Percentiles rank a stretch among this genome's conserved stretches.
These are phyloP conservation scores for Stichopus horrens DNA, from an alignment of 53 echinoderm and acorn worm genomes.

Conservation along the genomic window DNA sequence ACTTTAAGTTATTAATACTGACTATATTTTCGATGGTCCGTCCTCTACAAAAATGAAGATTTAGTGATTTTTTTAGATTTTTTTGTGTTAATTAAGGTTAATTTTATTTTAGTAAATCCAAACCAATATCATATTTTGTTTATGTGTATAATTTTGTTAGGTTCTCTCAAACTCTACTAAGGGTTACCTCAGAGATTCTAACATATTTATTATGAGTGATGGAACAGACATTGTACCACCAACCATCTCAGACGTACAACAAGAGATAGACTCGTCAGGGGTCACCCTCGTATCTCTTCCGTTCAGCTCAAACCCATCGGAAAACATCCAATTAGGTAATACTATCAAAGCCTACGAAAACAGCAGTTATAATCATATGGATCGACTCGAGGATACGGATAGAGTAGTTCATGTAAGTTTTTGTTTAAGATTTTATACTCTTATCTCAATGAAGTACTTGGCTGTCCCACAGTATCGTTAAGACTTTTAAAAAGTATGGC, in stretches of 20 bases:
- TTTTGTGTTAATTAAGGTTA: too few species aligned
- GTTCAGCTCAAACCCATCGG: conserved; percentile 16
- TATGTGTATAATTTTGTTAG: background rate
- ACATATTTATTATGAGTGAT: conserved; percentile 18
- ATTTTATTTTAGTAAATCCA: too few species aligned
- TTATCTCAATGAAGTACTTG: too few species aligned
- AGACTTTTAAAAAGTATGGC: too few species aligned
- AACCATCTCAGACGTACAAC: background rate
- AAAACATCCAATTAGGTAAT: conserved; percentile 5
- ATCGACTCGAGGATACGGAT: background rate
- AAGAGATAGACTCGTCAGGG: background rate
- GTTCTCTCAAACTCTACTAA: background rate
- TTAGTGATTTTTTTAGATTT: too few species aligned
- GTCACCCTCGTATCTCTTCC: background rate
- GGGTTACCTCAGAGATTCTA: background rate
- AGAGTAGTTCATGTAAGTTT: background rate
- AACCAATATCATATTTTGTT: background rate
- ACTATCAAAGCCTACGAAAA: background rate
- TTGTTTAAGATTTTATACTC: too few species aligned
- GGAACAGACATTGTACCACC: background rate
- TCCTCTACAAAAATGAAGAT: too few species aligned
- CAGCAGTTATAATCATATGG: background rate
- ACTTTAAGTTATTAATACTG: too few species aligned
- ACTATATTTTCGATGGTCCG: too few species aligned
- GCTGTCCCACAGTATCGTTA: too few species aligned